phyloP scores from a whole-genome alignment of 2,888 invertebrate genomes.

The Gandaritis pyraliata region DNA sequence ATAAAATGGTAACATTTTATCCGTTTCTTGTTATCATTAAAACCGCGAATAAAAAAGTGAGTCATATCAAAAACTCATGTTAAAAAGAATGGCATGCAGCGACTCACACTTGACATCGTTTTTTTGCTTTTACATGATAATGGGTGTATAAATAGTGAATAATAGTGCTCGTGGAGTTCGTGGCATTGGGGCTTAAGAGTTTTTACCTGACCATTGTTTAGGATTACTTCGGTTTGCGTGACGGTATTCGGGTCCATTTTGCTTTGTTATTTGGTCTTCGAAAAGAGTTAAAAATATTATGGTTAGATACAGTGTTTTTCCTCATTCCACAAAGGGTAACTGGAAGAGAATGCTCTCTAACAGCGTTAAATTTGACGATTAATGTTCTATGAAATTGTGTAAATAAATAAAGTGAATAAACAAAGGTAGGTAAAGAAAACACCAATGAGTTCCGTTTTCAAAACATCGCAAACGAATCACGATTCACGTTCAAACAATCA shows the following conservation, averaged over 20 bases:
- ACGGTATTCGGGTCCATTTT: slow-evolving; percentile 31
- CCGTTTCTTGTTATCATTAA: slow-evolving; percentile 22
- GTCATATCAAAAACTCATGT: slow-evolving; percentile 30
- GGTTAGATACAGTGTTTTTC: neutral
- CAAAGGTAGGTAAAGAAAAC: too few relatives aligned
- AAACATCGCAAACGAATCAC: slow-evolving; percentile 21
- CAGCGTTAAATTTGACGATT: too few relatives aligned
- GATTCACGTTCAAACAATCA: slow-evolving; percentile 32
- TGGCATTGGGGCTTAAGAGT: slow-evolving; percentile 35
- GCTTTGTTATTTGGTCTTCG: slow-evolving; percentile 15
- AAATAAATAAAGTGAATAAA: too few relatives aligned
- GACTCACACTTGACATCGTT: slow-evolving; percentile 37
- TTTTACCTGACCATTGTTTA: slow-evolving; percentile 40
- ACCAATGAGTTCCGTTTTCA: slow-evolving; percentile 1
- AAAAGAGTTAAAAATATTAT: slow-evolving; percentile 3
- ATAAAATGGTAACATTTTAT: slow-evolving; percentile 21
- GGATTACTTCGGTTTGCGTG: slow-evolving; percentile 38
- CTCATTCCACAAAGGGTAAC: neutral
- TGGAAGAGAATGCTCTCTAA: too few relatives aligned
- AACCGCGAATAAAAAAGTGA: slow-evolving; percentile 11
- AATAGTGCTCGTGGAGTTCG: slow-evolving; percentile 39
- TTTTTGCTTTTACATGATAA: slow-evolving; percentile 40
- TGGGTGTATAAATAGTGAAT: slow-evolving; percentile 39
- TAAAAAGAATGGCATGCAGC: slow-evolving; percentile 40
- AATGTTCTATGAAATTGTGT: too few relatives aligned